These are phyloP conservation scores for Augiades crinisus DNA, from an alignment of 2,888 invertebrate genomes.

Conservation along the genomic window DNA sequence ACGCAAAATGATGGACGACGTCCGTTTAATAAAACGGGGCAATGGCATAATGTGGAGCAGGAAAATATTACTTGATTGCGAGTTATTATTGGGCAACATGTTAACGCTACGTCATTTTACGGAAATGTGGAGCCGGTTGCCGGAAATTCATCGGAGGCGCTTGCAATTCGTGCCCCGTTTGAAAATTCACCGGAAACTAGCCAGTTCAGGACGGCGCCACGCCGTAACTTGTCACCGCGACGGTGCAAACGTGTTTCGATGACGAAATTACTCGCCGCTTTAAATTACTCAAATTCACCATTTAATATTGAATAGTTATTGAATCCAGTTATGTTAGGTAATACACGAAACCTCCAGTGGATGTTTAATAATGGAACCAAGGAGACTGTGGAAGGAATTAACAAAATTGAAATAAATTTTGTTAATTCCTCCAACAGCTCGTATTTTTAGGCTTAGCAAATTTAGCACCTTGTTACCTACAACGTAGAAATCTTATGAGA, in stretches of 20 bases:
- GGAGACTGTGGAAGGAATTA: too few relatives aligned
- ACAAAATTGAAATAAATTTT: too few relatives aligned
- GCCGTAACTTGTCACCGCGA: constrained; percentile 6
- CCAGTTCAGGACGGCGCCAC: constrained; percentile 22
- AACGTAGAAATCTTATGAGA: too few relatives aligned
- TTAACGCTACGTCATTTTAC: constrained; percentile 56
- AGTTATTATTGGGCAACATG: constrained; percentile 21
- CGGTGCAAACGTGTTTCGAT: background rate
- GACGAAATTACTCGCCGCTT: background rate
- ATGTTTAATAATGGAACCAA: too few relatives aligned
- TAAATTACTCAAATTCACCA: background rate
- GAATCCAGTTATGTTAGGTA: background rate
- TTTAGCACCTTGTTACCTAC: too few relatives aligned
- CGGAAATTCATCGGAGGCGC: constrained; percentile 66
- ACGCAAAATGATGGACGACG: constrained; percentile 8
- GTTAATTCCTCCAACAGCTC: too few relatives aligned
- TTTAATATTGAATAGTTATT: background rate
- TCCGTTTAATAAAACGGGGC: constrained; percentile 12
- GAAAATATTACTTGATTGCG: constrained; percentile 20
- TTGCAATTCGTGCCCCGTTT: constrained; percentile 57
- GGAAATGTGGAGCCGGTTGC: constrained; percentile 57
- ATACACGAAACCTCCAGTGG: too few relatives aligned
- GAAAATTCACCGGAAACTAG: constrained; percentile 62
- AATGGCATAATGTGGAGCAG: background rate
- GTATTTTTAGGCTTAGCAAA: too few relatives aligned